Evolutionary conservation across 2,113 vertebrate genomes (phyloP).

Genomic region (Hystrix cristata): DNA sequence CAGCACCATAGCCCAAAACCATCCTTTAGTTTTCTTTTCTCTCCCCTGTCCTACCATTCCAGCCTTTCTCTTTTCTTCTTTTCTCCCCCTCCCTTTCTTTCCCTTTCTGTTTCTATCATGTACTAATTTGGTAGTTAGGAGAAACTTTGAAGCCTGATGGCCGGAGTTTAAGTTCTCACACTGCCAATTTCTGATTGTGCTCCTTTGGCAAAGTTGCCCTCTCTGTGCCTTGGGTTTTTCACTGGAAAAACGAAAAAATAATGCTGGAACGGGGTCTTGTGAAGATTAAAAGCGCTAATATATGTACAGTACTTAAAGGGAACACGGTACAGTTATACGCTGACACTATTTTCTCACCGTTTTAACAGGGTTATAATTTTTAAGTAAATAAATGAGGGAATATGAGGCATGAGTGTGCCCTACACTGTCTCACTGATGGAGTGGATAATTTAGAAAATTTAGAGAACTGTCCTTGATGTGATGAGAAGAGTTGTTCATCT

Average conservation of each 20-base stretch:
- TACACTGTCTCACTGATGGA: background rate
- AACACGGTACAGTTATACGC: background rate
- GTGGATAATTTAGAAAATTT: background rate
- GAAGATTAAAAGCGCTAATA: background rate
- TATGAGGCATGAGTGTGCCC: background rate
- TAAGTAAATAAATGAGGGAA: background rate
- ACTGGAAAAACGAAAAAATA: background rate
- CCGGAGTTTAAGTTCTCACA: background rate
- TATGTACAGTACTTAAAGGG: background rate
- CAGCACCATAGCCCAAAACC: background rate
- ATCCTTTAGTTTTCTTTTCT: background rate
- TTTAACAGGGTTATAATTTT: background rate
- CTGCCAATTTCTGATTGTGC: background rate
- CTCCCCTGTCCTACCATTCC: no score
- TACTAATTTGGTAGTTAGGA: background rate
- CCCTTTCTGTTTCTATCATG: background rate
- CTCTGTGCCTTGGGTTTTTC: background rate
- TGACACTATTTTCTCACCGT: background rate
- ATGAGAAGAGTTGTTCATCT: background rate
- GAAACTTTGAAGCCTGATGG: background rate
- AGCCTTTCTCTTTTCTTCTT: no score
- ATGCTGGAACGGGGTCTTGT: background rate
- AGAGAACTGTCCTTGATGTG: background rate
- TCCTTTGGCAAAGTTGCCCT: background rate
- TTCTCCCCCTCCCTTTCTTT: background rate